These are phyloP conservation scores for Rhagonycha fulva DNA, from an alignment of 2,888 invertebrate genomes.

Conservation along the genomic window DNA sequence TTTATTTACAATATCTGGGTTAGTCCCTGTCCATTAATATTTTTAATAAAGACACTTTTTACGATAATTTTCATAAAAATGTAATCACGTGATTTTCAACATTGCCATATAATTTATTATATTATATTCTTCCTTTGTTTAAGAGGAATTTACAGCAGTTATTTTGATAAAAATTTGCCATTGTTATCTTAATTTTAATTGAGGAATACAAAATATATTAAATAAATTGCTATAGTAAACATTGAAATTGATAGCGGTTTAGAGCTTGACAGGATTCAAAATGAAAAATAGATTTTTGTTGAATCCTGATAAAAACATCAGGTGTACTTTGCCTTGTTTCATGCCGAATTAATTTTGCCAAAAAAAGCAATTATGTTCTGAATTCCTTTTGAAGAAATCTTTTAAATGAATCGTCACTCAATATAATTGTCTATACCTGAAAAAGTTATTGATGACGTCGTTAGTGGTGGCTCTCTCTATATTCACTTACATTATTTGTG, in stretches of 20 bases:
- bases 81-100: too few species aligned
- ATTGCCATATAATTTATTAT: too few species aligned
- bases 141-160: too few species aligned
- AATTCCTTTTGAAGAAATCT: not conserved
- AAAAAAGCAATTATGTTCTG: not conserved
- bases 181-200: not conserved
- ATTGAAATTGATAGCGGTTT: not conserved
- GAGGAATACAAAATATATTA: not conserved
- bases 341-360: not conserved
- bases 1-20: too few species aligned
- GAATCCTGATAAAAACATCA: not conserved
- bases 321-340: not conserved
- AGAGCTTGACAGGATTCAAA: not conserved
- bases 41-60: too few species aligned
- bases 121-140: too few species aligned
- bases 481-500: too few species aligned
- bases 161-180: too few species aligned
- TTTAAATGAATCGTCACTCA: not conserved
- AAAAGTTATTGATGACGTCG: too few species aligned
- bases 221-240: not conserved
- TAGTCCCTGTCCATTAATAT: too few species aligned
- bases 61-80: too few species aligned
- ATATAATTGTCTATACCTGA: not conserved
- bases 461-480: too few species aligned
- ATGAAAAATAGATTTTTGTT: not conserved